These are phyloP conservation scores for Zoroaster sp. DNA, from an alignment of 53 echinoderm and acorn worm genomes.

Conservation along the genomic window DNA sequence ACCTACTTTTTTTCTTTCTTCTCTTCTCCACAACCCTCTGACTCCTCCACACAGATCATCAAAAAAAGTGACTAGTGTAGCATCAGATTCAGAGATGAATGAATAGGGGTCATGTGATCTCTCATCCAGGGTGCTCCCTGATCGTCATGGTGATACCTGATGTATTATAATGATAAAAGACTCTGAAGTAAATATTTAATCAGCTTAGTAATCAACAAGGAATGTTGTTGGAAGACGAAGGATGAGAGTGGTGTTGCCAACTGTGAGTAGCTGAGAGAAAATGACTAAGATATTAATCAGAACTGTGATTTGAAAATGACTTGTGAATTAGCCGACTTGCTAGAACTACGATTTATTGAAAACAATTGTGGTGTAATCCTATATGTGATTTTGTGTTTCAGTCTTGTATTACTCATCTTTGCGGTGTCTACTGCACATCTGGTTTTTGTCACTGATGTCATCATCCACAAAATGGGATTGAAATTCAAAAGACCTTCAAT, in stretches of 20 bases:
- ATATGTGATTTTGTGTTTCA: not conserved
- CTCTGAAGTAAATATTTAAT: conserved; percentile 52
- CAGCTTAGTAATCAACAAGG: conserved; percentile 54
- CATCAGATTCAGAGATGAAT: conserved; percentile 3
- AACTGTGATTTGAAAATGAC: conserved; percentile 42
- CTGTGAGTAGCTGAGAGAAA: not conserved
- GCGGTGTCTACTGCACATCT: conserved; percentile 9
- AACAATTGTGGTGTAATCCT: conserved; percentile 45
- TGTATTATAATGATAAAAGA: conserved; percentile 29
- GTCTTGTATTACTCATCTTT: conserved; percentile 43
- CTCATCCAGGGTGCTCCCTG: conserved; percentile 25
- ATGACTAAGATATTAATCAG: conserved; percentile 57
- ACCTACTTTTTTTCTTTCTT: conserved; percentile 26
- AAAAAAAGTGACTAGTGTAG: not conserved
- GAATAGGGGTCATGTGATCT: conserved; percentile 22
- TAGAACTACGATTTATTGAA: not conserved
- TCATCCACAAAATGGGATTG: not conserved
- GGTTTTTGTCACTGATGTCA: conserved; percentile 41
- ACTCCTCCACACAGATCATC: not conserved
- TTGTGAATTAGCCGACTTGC: conserved; percentile 4
- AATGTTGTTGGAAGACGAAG: not conserved
- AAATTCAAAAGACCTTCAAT: not conserved
- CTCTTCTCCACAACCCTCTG: not conserved
- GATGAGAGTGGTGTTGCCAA: not conserved
- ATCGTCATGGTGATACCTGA: conserved; percentile 40